Evolutionary conservation across 2,888 invertebrate species (phyloP), one percentile per base, ranked within the genome.

Genomic region (Vesta saturnalis): DNA sequence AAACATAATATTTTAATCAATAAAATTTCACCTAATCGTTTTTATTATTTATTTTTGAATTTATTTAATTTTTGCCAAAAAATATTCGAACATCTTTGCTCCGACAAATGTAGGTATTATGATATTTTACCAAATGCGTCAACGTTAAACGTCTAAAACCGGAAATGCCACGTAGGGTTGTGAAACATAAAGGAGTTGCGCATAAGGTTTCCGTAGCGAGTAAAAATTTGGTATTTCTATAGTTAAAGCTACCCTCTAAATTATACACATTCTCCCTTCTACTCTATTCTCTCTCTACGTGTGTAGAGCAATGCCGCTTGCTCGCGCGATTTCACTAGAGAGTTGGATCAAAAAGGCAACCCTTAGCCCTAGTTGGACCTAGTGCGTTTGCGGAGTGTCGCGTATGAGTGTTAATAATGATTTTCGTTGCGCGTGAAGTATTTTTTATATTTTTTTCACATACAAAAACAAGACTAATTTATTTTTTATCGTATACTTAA

Each of bases 301-400:
- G 39, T 70, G 72, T 64, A 63, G 64, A 70, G 70, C 61, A 68
- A 70, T 70, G 67, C 64, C 64, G 70, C 63, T 63, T 56, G 61
- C 59, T 57, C 58, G 67, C 67, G 61, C 67, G 61, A 52, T 58
- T 63, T 63, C 62, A 63, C 67, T 56, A 54, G 52, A 63, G 63
- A 63, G 63, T 64, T 64, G 64, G 67, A 62, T 66, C 64, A 62
- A 69, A 65, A 54, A 54, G 60, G 72, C 64, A 60, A 47, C 60
- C 49, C 60, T 52, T 54, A 63, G 64, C 67, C 56, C 60, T 63
- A 63, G 64, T 63, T 64, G 35, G 60, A 16, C 54, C 60, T 59
- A 64, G 68, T 64, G 60, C 60, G 60, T 49, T 63, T 49, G 63
- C 67, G 63, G 63, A 59, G 55, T 64, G 67, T 68, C 47, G 67